phyloP scores from a whole-genome alignment of 2,888 invertebrate species.

The Drymonia ruficornis region DNA sequence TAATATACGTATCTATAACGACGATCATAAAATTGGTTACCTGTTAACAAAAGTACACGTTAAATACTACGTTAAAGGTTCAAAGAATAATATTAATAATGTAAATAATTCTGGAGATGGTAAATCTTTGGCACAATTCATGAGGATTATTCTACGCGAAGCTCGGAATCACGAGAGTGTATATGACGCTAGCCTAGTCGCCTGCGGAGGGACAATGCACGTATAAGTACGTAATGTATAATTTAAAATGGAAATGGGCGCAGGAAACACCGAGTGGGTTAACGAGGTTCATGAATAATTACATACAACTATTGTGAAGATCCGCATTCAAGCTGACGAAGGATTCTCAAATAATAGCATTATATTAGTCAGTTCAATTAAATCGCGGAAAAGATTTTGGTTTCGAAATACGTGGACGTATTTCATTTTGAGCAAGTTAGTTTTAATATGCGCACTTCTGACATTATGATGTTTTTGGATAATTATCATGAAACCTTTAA shows the following conservation, averaged over 20 bases:
- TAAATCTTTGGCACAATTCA: slow-evolving; percentile 67
- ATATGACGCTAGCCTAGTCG: slow-evolving; percentile 36
- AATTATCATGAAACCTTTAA: no score
- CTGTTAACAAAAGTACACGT: slow-evolving; percentile 31
- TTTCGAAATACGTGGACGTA: background rate
- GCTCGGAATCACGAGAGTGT: slow-evolving; percentile 56
- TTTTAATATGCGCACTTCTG: no score
- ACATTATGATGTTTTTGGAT: no score
- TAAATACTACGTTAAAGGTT: slow-evolving; percentile 19
- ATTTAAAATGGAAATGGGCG: slow-evolving; percentile 59
- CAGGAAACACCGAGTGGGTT: slow-evolving; percentile 49
- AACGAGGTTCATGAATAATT: slow-evolving; percentile 57
- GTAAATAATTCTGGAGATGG: slow-evolving; percentile 25
- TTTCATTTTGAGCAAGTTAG: no score
- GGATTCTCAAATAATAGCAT: slow-evolving; percentile 23
- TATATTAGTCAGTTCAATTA: slow-evolving; percentile 14
- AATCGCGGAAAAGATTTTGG: background rate
- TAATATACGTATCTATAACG: slow-evolving; percentile 29
- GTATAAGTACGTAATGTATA: slow-evolving; percentile 45
- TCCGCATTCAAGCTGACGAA: slow-evolving; percentile 20
- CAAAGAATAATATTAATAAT: slow-evolving; percentile 22
- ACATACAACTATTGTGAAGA: slow-evolving; percentile 53
- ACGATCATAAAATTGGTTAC: slow-evolving; percentile 31
- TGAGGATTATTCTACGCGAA: slow-evolving; percentile 53
- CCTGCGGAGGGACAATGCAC: slow-evolving; percentile 53